Base-by-base conservation (phyloP, 2,888 invertebrate species). In the Euzophera pinguis region DNA sequence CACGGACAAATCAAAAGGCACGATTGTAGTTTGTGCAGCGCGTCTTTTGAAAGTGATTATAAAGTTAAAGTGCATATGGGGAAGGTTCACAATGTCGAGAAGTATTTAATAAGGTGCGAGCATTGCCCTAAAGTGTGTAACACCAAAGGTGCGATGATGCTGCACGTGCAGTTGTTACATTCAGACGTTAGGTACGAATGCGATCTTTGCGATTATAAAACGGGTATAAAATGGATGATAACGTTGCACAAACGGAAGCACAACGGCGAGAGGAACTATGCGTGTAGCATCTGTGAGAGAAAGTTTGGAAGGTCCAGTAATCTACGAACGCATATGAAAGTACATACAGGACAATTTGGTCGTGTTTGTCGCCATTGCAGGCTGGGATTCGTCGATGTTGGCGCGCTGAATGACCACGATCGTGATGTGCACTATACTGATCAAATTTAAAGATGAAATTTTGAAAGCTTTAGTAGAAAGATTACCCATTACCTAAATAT, bases 221-320 rank as follows among this genome's bases (percentile, higher is more conserved):
- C 82, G 0, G 73, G 74, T 0, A 78, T 82, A 0, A 81, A 81
- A 52, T 84, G 80, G 79, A 63, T 78, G 64, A 68, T 87, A 0
- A 84, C 73, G 22, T 53, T 85, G 1, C 92, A 92, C 55, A 83
- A 81, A 48, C 79, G 84, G 14, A 88, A 84, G 37, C 92, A 92
- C 71, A 83, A 78, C 13, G 88, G 86, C 0, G 87, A 90, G 1
- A 88, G 82, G 8, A 78, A 83, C 9, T 91, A 91, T 53, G 73
- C 77, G 0, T 93, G 93, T 55, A 91, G 91, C 37, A 76, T 92
- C n/a, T 93, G 93, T 52, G 84, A 87, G 0, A 86, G 80, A 41
- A 80, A 78, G 61, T 91, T 92, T 43, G 85, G 91, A 0, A 85
- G 92, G 37, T 91, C 92, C 6, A 92, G 92, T 41, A 86, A 86